Base-by-base conservation (phyloP, 2,888 invertebrate species). In the Brachyopa scutellaris region DNA sequence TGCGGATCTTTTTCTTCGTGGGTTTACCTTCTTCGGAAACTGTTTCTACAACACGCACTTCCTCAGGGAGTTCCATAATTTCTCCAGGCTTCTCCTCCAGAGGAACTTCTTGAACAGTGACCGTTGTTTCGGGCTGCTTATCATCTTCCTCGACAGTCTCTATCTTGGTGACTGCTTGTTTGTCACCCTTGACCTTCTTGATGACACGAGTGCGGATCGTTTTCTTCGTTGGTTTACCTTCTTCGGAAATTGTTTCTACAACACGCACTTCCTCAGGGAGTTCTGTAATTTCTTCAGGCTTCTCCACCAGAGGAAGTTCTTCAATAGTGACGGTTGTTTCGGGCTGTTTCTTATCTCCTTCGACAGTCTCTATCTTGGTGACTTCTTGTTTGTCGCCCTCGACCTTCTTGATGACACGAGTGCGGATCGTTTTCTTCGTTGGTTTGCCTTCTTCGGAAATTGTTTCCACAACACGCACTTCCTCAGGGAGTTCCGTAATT, bases 281-380 rank as follows among this genome's bases (percentile, higher is more conserved):
- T 86, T 91, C 91, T 79, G 90, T 89, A 17, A 85, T 69, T 87
- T 38, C 86, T 85, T 72, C 73, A 2, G 61, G 69, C 38, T 51
- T n/a, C 26, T 84, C 84, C 6, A 79, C 79, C 11, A 80, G 21
- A 15, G 85, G 85, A 17, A 69, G 61, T 40, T 86, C 84, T 51
- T 82, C 82, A 59, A 91, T 88, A 42, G 88, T 90, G 0, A 86
- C 85, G 3, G 87, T 88, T 4, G 87, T 88, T 64, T 89, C 85
- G 4, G 90, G 89, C 69, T 86, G 78, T 78, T 91, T 88, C 9
- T 88, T 88, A 47, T 89, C 90, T 86, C 90, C 89, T 69, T 90
- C 88, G 2, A 89, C 85, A 0, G 90, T 90, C 36, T 88, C 87
- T 70, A 91, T 90, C 85, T 88, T 88, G 1, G 89, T 90, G 2